Percentiles rank a stretch among this genome's conserved stretches.
Conservation (phyloP, 1,140 invertebrate species). For the Drosophila mauritiana region DNA sequence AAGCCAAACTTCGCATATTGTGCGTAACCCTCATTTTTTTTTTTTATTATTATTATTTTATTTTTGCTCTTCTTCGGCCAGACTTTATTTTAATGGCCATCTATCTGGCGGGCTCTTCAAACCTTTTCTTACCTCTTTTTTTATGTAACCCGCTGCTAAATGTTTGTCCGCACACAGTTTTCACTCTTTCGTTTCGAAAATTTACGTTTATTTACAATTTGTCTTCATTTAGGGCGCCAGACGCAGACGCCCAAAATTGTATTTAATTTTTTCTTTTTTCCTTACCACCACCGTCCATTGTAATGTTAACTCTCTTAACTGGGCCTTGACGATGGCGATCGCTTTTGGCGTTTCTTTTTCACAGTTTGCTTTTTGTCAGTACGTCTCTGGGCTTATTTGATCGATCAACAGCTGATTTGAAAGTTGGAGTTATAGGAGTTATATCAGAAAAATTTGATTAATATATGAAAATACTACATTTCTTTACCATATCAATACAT, state of each 20-base stretch:
- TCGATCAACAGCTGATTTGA: conserved; percentile 75
- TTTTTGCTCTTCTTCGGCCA: conserved; percentile 18
- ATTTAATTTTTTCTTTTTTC: conserved; percentile 31
- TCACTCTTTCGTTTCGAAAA: conserved; percentile 70
- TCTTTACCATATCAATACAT: no score
- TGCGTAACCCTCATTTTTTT: conserved; percentile 54
- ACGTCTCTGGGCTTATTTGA: conserved; percentile 37
- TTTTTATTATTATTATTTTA: neutral
- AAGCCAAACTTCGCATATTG: conserved; percentile 48
- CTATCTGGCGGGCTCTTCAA: conserved; percentile 39
- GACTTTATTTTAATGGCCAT: conserved; percentile 58
- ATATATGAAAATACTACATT: no score
- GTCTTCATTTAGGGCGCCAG: conserved; percentile 75
- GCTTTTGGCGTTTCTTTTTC: conserved; percentile 46
- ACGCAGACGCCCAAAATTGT: conserved; percentile 37
- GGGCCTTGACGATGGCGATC: conserved; percentile 64
- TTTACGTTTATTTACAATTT: conserved; percentile 82
- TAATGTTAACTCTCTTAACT: conserved; percentile 67
- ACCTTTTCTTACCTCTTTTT: conserved; percentile 30
- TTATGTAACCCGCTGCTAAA: conserved; percentile 69
- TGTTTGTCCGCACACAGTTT: conserved; percentile 73
- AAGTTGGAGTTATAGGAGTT: conserved; percentile 36
- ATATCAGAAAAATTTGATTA: neutral
- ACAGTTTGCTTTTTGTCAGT: conserved; percentile 47
- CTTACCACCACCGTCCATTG: conserved; percentile 36